These are phyloP conservation scores for Sardina pilchardus DNA, from an alignment of 2,113 vertebrate genomes.

Conservation along the genomic window DNA sequence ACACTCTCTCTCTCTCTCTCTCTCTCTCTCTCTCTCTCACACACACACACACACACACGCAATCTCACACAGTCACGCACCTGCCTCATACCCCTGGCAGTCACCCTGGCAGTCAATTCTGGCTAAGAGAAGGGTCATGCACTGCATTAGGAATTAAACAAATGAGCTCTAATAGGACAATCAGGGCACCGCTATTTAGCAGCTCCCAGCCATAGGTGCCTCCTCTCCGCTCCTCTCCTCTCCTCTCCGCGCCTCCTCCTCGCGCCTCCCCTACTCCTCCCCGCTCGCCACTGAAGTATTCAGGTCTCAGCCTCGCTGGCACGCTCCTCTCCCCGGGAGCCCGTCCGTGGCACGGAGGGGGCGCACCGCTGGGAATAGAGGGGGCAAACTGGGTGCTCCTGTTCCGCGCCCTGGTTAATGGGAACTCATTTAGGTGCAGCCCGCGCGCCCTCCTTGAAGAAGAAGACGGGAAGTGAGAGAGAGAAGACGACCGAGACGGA, in stretches of 20 bases:
- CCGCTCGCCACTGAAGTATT: conserved; percentile 4
- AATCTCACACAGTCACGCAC: neutral
- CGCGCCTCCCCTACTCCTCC: neutral
- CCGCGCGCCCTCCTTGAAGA: neutral
- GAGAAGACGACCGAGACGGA: neutral
- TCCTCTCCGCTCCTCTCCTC: no score
- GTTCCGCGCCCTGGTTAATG: neutral
- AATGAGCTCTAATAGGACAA: conserved; percentile 8
- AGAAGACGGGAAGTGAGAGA: neutral
- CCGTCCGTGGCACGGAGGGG: neutral
- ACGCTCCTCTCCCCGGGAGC: neutral
- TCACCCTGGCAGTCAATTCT: neutral
- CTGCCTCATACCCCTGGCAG: neutral
- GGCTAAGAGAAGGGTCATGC: neutral
- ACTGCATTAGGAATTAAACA: conserved; percentile 30
- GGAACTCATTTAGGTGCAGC: neutral
- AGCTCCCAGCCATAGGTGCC: neutral
- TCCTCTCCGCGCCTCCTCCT: no score
- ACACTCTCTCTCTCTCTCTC: no score
- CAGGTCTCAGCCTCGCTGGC: conserved; percentile 1
- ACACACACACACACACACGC: neutral
- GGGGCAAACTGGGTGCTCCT: neutral
- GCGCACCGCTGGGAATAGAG: neutral
- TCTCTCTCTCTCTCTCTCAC: no score
- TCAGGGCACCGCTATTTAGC: neutral